Conservation (phyloP, 2,797 vertebrate species). For the Scolopax rusticola region DNA sequence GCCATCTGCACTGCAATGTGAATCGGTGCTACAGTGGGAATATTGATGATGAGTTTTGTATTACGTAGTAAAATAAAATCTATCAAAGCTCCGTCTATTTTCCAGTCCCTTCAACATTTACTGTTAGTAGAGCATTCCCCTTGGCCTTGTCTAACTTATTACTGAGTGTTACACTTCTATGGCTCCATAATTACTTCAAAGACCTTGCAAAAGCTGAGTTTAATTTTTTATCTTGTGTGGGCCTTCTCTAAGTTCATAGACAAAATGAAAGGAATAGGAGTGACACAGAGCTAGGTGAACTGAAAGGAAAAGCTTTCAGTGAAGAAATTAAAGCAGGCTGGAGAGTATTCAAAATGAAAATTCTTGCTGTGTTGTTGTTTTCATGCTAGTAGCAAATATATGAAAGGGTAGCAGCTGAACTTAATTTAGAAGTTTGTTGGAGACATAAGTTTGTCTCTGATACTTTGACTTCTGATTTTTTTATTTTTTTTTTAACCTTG, state of each 20-base stretch:
- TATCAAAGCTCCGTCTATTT: not conserved
- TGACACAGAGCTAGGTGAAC: no score
- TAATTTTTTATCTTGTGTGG: not conserved
- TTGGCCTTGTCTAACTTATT: not conserved
- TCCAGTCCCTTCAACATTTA: not conserved
- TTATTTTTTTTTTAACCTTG: not conserved
- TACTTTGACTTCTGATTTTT: not conserved
- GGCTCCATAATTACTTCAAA: not conserved
- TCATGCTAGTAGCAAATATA: not conserved
- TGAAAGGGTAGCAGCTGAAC: not conserved
- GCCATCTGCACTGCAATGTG: conserved; percentile 27
- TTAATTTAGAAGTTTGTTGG: not conserved
- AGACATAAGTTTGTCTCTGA: not conserved
- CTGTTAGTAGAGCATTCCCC: not conserved
- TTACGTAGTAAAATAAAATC: not conserved
- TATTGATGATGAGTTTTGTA: conserved; percentile 1
- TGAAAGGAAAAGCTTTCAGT: not conserved
- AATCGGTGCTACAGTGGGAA: not conserved
- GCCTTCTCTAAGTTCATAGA: not conserved
- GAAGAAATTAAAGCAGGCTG: not conserved
- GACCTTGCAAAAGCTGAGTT: not conserved
- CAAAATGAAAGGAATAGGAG: not conserved
- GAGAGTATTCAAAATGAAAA: not conserved
- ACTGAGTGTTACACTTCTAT: not conserved
- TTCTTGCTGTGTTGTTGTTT: not conserved